Conservation (phyloP, 2,888 invertebrate genomes). For the Caprella mutica region DNA sequence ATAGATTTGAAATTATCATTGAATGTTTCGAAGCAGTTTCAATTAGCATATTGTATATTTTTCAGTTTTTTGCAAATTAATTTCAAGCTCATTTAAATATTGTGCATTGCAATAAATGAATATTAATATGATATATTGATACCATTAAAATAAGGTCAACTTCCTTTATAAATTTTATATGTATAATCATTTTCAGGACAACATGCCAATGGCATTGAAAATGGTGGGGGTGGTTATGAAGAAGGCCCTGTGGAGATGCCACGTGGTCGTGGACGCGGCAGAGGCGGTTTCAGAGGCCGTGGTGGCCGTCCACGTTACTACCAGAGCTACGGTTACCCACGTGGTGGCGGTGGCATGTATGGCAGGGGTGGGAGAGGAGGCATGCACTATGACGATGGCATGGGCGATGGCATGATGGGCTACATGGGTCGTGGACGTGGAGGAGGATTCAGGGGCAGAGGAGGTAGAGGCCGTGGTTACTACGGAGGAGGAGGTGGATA, state of each 20-base stretch:
- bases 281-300: conserved; percentile 24
- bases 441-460: conserved; percentile 41
- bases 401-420: conserved; percentile 42
- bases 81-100: too few relatives aligned
- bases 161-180: too few relatives aligned
- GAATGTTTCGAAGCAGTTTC: too few relatives aligned
- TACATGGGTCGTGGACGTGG: conserved; percentile 47
- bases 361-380: conserved; percentile 25
- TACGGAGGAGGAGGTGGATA: conserved; percentile 26
- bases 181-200: neutral
- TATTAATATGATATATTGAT: too few relatives aligned
- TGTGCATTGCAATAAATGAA: too few relatives aligned
- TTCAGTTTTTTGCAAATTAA: too few relatives aligned
- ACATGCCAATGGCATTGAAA: conserved; percentile 6
- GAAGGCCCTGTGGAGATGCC: conserved; percentile 24
- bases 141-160: too few relatives aligned
- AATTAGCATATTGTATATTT: too few relatives aligned
- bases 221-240: conserved; percentile 23
- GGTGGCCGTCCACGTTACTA: conserved; percentile 12
- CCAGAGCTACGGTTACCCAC: neutral
- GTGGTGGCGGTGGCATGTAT: conserved; percentile 12
- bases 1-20: too few relatives aligned
- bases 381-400: conserved; percentile 35
- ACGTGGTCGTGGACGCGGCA: conserved; percentile 29
- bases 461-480: conserved; percentile 14